Base-by-base conservation (phyloP, 2,797 vertebrate species). In the Lacerta viridis region DNA sequence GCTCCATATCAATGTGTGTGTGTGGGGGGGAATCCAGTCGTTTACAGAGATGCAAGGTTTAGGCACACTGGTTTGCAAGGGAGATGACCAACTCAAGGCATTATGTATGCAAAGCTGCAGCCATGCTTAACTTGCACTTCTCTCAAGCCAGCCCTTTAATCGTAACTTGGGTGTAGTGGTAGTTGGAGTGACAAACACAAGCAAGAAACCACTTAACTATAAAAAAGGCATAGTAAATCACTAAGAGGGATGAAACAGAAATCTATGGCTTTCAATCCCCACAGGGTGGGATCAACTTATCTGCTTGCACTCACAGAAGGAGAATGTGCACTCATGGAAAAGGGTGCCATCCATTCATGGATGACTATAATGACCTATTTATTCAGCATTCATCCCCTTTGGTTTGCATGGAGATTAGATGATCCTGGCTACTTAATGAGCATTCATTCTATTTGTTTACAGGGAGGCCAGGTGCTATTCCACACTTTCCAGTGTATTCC, bases 41-140 rank as follows among this genome's bases (percentile, higher is more conserved):
- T 89, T 89, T 81, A 85, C 68, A 71, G 33, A 13, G 55, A 81
- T 66, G 27, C 71, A 50, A 68, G 69, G 66, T 85, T 81, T 36
- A 64, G 68, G 29, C 41, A 61, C 75, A 74, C 36, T 46, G 66
- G 68, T 89, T 81, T 89, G 41, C 78, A 81, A 76, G n/a, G 36
- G 59, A 69, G 71, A 41, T 68, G 7, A n/a, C 69, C 71, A 55
- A 74, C 4, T 68, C 41, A 61, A 75, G 41, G 33, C 43, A 76
- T 81, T 89, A 75, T 33, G 39, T 85, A 75, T 74, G 43, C 43
- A 85, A 17, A 89, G 36, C 69, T 75, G 83, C 83, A 85, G 29
- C 68, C n/a, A 33, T 75, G 27, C 9, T 76, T 89, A 13, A 80
- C 69, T 66, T 80, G 50, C 5, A 50, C 36, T 50, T 46, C 74